Base-by-base conservation (phyloP, 1,140 invertebrate genomes). In the Trichoplusia ni region DNA sequence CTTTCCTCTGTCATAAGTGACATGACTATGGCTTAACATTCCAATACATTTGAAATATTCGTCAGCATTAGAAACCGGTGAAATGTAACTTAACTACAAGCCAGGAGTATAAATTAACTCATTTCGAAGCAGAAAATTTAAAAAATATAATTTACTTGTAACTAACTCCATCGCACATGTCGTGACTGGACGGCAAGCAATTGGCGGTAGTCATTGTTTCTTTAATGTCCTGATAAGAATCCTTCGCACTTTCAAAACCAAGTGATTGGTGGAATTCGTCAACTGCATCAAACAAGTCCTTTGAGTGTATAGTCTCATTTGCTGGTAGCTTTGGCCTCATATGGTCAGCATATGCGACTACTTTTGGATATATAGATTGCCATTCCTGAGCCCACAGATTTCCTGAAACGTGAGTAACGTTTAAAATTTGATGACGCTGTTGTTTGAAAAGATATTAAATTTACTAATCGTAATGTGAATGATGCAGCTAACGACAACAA, bases 351-450 rank as follows among this genome's bases (percentile, higher is more conserved):
- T 92, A 96, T 0, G 95, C 94, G 16, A 92, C 86, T 0, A 94
- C 92, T 13, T 96, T 91, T 8, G 95, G 91, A 37, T 92, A 93
- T 21, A 97, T 92, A 64, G 95, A 93, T 18, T 89, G 88, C 96
- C 96, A 98, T 1, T 92, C 91, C 85, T 98, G 96, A 0, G 95
- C 95, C 96, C 96, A 97, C 92, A 98, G 94, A 75, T 97, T 97
- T 18, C 96, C 96, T 95, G 71, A 21, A 84, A 91, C n/a, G n/a
- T n/a, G n/a, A n/a, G n/a, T n/a, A n/a, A n/a, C n/a, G n/a, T n/a
- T n/a, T n/a, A n/a, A n/a, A n/a, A n/a, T n/a, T n/a, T n/a, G n/a
- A n/a, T n/a, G n/a, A n/a, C n/a, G n/a, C n/a, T n/a, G n/a, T n/a
- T n/a, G n/a, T n/a, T n/a, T n/a, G n/a, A n/a, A n/a, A n/a, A n/a